Conservation (phyloP, 2,797 vertebrate species). For the Distichodus sexfasciatus region DNA sequence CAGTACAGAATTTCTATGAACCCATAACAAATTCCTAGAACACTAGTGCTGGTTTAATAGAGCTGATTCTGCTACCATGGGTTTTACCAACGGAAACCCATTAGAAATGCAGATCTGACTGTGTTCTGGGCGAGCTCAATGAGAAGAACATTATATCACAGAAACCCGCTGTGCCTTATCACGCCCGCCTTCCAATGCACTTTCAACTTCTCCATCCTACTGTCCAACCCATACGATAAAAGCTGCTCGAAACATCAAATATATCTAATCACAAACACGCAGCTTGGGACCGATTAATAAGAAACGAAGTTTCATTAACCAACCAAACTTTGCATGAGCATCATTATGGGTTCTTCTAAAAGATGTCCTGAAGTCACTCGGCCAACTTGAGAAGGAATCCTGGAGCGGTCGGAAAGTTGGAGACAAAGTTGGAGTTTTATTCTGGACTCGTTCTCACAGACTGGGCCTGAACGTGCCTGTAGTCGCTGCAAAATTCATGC, state of each 20-base stretch:
- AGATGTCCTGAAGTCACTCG: neutral
- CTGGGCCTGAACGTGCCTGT: conserved; percentile 58
- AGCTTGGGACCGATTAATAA: neutral
- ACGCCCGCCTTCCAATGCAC: no score
- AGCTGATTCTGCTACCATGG: no score
- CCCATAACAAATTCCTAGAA: no score
- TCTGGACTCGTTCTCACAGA: neutral
- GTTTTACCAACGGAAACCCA: no score
- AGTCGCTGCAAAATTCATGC: conserved; percentile 63
- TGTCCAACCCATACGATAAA: neutral
- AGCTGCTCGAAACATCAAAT: neutral
- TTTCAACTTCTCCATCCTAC: neutral
- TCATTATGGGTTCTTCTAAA: neutral
- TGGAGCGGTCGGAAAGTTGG: neutral
- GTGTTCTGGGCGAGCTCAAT: no score
- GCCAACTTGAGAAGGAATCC: neutral
- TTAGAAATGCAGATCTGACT: no score
- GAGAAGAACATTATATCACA: no score
- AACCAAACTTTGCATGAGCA: neutral
- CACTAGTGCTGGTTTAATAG: no score
- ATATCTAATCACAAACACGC: neutral
- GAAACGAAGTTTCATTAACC: conserved; percentile 7
- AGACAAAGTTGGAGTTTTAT: neutral
- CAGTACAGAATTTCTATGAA: no score
- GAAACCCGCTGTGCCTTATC: no score